Evolutionary conservation across 2,888 invertebrate species (phyloP), one percentile per base, ranked within the genome.

Genomic region (Parnassius smintheus): DNA sequence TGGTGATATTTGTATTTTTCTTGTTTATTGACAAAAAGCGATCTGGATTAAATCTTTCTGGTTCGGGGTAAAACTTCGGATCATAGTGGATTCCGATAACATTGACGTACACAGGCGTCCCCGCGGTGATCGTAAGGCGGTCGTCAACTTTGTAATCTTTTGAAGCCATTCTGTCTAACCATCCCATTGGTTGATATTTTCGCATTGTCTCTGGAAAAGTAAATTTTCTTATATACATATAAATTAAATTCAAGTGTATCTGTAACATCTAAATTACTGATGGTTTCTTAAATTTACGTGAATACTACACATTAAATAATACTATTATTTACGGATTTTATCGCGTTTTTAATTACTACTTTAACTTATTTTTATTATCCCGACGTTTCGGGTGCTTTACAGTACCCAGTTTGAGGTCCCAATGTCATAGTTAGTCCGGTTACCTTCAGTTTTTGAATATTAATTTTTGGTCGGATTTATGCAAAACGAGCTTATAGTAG

Each of bases 31-130:
- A 13, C n/a, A 65, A 35, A 4, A 62, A 62, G 3, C 62, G 57
- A 8, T 61, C 55, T 4, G 55, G 54, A 12, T 53, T 41, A 45
- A 59, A 59, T 2, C 35, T 46, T 2, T 45, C 8, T 3, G 59
- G 62, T 45, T 63, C 59, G 11, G 58, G 55, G 3, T 44, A 45
- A 10, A 63, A 45, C 2, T 60, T 18, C 2, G 61, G 61, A 13
- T 57, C 53, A 46, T 56, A 62, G n/a, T 42, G 51, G 18, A 65
- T 61, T 2, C 65, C 69, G 1, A 62, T 49, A 1, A 55, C 62
- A 59, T 64, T 64, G 1, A 68, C 61, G 48, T 65, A 68, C 2
- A 70, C 64, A 9, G 68, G 67, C 0, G 70, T 70, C 0, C 70
- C 70, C 11, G 57, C 61, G 0, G 44, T 12, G 1, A 70, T 62